Percentiles rank a stretch among this genome's conserved stretches.
Conservation (phyloP, 2,797 vertebrate genomes). For the Alcedo quadribrachys region DNA sequence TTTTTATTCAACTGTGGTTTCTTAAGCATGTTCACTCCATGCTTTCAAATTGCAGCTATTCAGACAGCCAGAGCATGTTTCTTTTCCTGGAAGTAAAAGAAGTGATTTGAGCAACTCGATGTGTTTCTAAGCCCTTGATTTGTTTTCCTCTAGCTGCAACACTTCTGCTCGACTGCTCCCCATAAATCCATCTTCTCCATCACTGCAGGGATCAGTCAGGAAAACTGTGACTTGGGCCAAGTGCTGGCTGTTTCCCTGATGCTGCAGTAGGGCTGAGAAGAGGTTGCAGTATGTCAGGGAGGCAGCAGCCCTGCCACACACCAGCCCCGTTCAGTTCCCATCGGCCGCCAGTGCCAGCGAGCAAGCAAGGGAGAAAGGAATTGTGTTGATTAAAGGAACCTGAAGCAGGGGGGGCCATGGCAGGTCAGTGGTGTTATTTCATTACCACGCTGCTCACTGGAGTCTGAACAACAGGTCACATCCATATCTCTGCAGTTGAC, state of each 20-base stretch:
- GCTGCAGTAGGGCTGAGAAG: background rate
- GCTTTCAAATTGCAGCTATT: background rate
- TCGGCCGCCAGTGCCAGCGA: constrained; percentile 55
- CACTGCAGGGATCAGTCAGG: background rate
- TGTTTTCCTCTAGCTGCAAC: background rate
- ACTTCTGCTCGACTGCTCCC: background rate
- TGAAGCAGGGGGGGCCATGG: constrained; percentile 8
- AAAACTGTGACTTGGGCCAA: background rate
- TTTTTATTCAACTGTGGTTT: background rate
- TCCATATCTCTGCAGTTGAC: constrained; percentile 62
- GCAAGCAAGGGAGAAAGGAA: constrained; percentile 67
- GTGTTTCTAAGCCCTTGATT: background rate
- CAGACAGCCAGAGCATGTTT: background rate
- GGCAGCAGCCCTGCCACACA: background rate
- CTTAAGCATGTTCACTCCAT: background rate
- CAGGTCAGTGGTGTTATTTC: constrained; percentile 63
- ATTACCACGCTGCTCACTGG: constrained; percentile 59
- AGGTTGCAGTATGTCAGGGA: background rate
- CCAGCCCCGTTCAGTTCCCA: constrained; percentile 23
- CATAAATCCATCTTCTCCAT: background rate
- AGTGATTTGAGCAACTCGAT: background rate
- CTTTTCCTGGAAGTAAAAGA: background rate
- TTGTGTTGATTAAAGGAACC: constrained; percentile 66
- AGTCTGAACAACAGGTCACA: constrained; percentile 58
- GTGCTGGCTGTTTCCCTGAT: background rate